Percentiles rank a stretch among this genome's conserved stretches.
phyloP scores from a whole-genome alignment of 2,113 vertebrate species.

The Nycticorax nycticorax region DNA sequence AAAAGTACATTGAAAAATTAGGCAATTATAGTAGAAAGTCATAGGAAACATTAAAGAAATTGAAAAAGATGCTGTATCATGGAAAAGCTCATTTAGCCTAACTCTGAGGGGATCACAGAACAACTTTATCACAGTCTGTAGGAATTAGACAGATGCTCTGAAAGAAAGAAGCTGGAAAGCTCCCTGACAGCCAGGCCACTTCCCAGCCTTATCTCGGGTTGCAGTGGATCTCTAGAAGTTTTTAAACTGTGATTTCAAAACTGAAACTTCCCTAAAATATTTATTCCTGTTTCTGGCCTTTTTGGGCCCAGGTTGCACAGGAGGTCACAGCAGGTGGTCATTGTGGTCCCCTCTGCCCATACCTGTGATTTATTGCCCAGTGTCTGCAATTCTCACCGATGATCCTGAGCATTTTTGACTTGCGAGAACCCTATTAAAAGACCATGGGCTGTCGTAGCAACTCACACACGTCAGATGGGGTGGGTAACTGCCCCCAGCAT shows the following conservation, averaged over 20 bases:
- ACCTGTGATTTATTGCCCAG: not conserved
- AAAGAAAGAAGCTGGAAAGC: not conserved
- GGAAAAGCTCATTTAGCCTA: slow-evolving; percentile 28
- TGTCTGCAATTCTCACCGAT: not conserved
- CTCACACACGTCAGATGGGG: fast-evolving
- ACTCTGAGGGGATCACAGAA: not conserved
- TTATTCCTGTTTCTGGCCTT: not conserved
- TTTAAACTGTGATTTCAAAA: not conserved
- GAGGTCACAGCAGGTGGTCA: not conserved
- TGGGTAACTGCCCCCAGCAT: not conserved
- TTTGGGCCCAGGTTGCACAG: not conserved
- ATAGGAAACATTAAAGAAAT: slow-evolving; percentile 49
- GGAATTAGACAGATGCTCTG: not conserved
- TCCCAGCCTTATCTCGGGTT: not conserved
- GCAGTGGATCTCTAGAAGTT: fast-evolving
- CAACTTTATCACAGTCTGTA: slow-evolving; percentile 12
- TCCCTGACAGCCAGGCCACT: not conserved
- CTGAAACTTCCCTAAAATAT: not conserved
- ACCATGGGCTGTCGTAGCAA: not conserved
- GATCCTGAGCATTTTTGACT: not conserved
- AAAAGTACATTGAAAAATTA: slow-evolving; percentile 41
- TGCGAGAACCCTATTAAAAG: not conserved
- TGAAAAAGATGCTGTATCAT: slow-evolving; percentile 28
- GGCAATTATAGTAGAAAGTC: not conserved
- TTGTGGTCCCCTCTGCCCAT: not conserved